A percentile compares a stretch with the other conserved stretches of the same genome.
These are phyloP conservation scores for Drosophila teissieri DNA, from an alignment of 1,140 invertebrate species.

Conservation along the genomic window DNA sequence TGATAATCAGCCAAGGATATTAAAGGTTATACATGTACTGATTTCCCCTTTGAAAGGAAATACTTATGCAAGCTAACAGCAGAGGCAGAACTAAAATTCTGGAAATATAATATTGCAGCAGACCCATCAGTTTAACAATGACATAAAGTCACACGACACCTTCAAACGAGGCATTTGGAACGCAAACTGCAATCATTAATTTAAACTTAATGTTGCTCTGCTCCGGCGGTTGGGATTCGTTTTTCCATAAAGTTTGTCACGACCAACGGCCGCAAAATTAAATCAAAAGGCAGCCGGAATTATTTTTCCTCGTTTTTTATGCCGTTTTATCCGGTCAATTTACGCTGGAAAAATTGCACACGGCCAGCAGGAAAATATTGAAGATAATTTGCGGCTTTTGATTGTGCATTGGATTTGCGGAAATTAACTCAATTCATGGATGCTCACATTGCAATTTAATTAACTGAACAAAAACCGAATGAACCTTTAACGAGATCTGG, in stretches of 20 bases:
- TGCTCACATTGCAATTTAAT: constrained; percentile 65
- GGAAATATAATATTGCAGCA: background rate
- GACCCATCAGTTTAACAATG: constrained; percentile 1
- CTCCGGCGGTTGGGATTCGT: constrained; percentile 1
- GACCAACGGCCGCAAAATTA: constrained; percentile 56
- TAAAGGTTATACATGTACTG: background rate
- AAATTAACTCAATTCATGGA: constrained; percentile 73
- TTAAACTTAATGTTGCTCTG: constrained; percentile 29
- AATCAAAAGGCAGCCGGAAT: constrained; percentile 62
- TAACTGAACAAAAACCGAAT: constrained; percentile 40
- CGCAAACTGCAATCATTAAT: constrained; percentile 30
- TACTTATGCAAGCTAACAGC: background rate
- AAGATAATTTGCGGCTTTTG: constrained; percentile 66
- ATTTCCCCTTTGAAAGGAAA: too few relatives aligned
- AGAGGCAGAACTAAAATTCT: background rate
- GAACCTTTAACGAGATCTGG: constrained; percentile 22
- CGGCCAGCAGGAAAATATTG: constrained; percentile 55
- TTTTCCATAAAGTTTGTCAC: constrained; percentile 46
- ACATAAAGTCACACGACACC: background rate
- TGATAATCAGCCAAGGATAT: constrained; percentile 4
- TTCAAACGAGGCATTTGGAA: background rate
- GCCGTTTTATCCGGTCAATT: constrained; percentile 56
- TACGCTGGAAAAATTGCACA: constrained; percentile 20
- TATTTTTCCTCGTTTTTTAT: constrained; percentile 18
- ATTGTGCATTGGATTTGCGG: constrained; percentile 63